Evolutionary conservation across 2,113 vertebrate species (phyloP).

Genomic region (Coracopsis vasa): DNA sequence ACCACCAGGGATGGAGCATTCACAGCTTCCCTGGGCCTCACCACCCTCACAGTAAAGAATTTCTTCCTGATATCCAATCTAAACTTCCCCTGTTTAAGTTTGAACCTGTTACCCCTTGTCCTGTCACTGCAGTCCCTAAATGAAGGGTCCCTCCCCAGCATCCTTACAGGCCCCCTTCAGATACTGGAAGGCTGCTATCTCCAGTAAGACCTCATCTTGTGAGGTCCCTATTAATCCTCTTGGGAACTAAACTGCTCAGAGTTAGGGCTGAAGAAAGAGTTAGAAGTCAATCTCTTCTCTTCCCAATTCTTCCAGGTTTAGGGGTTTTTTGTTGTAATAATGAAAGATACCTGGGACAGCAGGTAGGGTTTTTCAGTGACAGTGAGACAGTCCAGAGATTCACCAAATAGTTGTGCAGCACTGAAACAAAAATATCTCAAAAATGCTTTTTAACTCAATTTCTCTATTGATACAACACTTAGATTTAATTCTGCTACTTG

Average conservation of each 20-base stretch:
- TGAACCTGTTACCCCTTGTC: no score
- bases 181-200: neutral
- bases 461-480: neutral
- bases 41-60: no score
- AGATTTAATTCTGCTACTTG: neutral
- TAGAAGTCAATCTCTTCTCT: neutral
- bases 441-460: neutral
- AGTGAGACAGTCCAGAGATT: neutral
- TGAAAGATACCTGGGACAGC: neutral
- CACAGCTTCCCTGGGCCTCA: no score
- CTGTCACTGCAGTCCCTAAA: no score
- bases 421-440: neutral
- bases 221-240: neutral
- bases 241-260: neutral
- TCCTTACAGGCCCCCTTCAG: no score
- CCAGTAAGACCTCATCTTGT: neutral
- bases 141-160: no score
- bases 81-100: no score
- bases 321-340: neutral
- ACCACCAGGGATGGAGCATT: no score
- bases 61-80: no score
- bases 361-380: neutral
- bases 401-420: neutral
- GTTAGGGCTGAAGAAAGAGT: neutral
- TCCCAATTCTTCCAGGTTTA: neutral